These are phyloP conservation scores for Cephalopachus bancanus DNA, from an alignment of 2,797 vertebrate species.

Conservation along the genomic window DNA sequence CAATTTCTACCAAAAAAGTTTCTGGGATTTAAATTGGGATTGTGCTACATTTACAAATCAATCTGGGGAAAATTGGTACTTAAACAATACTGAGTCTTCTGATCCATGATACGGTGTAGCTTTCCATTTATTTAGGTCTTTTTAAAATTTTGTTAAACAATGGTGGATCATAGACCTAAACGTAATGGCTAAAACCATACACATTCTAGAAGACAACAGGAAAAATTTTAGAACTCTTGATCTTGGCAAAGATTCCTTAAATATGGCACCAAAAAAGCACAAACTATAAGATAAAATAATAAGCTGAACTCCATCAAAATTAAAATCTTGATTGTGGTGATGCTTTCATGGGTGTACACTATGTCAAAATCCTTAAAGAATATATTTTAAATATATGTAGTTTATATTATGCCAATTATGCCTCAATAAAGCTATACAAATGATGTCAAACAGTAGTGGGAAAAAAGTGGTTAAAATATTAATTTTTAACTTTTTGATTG, in stretches of 20 bases:
- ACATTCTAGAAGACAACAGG: not conserved
- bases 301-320: slow-evolving; percentile 23
- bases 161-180: not conserved
- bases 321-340: slow-evolving; percentile 24
- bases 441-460: not conserved
- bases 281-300: slow-evolving; percentile 51
- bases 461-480: slow-evolving; percentile 6
- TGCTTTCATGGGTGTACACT: not conserved
- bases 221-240: not conserved
- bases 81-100: not conserved
- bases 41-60: slow-evolving; percentile 18
- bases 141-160: slow-evolving; percentile 38
- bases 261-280: not conserved
- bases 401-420: not conserved
- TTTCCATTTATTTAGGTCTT: slow-evolving; percentile 43
- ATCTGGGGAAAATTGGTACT: not conserved
- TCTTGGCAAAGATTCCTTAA: slow-evolving; percentile 11
- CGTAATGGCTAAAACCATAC: slow-evolving; percentile 21
- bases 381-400: not conserved
- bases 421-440: slow-evolving; percentile 21
- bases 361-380: not conserved
- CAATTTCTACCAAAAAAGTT: slow-evolving; percentile 3
- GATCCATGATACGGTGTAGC: not conserved
- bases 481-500: not conserved
- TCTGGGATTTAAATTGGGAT: not conserved